A percentile compares a stretch with the other conserved stretches of the same genome.
These are phyloP conservation scores for Euzetes globulus DNA, from an alignment of 2,888 invertebrate species.

Conservation along the genomic window DNA sequence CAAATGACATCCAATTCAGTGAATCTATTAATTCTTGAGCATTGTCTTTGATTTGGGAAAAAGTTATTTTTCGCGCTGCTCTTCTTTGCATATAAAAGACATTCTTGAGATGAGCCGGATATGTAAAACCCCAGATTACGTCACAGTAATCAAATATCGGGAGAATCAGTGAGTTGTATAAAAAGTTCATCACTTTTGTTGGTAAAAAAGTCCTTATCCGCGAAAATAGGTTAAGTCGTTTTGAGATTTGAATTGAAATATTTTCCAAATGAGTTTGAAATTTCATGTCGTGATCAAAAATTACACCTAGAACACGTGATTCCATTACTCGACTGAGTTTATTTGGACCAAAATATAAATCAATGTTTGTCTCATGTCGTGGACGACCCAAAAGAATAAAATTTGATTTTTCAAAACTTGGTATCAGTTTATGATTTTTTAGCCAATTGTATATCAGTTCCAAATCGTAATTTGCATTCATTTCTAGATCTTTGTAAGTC, in stretches of 20 bases:
- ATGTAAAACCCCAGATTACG: not conserved
- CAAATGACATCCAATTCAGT: not conserved
- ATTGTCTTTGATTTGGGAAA: not conserved
- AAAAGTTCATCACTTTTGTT: not conserved
- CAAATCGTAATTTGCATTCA: not conserved
- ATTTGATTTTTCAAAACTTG: not conserved
- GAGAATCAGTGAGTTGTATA: not conserved
- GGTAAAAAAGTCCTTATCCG: not conserved
- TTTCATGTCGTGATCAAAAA: no score
- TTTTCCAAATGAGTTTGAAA: no score
- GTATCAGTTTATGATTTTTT: not conserved
- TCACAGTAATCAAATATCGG: not conserved
- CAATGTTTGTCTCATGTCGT: not conserved
- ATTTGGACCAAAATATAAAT: not conserved
- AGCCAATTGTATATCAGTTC: not conserved
- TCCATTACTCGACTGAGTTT: not conserved
- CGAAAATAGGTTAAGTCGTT: not conserved
- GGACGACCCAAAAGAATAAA: not conserved
- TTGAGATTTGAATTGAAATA: not conserved
- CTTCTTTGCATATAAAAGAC: not conserved
- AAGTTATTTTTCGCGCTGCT: not conserved
- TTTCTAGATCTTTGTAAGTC: not conserved
- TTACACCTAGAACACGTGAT: no score
- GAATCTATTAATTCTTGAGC: not conserved
- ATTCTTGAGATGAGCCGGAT: not conserved